Conservation (phyloP, 2,888 invertebrate species). For the Cephus pygmeus region DNA sequence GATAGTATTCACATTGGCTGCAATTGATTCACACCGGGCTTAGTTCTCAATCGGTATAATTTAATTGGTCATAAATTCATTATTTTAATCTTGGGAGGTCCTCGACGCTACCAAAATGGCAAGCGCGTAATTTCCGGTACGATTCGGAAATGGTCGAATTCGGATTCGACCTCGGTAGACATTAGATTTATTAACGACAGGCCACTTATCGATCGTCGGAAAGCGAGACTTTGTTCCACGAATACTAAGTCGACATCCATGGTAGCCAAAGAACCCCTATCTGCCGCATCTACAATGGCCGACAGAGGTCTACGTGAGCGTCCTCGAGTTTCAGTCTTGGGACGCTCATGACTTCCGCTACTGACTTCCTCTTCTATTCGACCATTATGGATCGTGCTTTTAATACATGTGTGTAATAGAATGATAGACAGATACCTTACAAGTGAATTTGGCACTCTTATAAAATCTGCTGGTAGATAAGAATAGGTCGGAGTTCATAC, state of each 20-base stretch:
- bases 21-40: not conserved
- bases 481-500: not conserved
- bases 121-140: not conserved
- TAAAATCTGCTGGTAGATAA: not conserved
- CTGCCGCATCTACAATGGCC: conserved; percentile 2
- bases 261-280: conserved; percentile 13
- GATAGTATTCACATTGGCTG: not conserved
- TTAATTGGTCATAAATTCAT: not conserved
- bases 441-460: not conserved
- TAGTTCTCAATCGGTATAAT: not conserved
- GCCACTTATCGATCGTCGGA: conserved; percentile 35
- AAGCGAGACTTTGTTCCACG: conserved; percentile 39
- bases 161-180: not conserved
- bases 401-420: not conserved
- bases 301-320: conserved; percentile 2
- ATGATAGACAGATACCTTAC: not conserved
- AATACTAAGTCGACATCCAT: conserved; percentile 52
- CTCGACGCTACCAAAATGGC: not conserved
- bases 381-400: not conserved
- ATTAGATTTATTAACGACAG: conserved; percentile 33
- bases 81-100: not conserved
- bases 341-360: not conserved
- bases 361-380: not conserved
- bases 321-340: not conserved
- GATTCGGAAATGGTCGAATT: not conserved